phyloP scores from a whole-genome alignment of 2,113 vertebrate genomes.

The Clarias batrachus region DNA sequence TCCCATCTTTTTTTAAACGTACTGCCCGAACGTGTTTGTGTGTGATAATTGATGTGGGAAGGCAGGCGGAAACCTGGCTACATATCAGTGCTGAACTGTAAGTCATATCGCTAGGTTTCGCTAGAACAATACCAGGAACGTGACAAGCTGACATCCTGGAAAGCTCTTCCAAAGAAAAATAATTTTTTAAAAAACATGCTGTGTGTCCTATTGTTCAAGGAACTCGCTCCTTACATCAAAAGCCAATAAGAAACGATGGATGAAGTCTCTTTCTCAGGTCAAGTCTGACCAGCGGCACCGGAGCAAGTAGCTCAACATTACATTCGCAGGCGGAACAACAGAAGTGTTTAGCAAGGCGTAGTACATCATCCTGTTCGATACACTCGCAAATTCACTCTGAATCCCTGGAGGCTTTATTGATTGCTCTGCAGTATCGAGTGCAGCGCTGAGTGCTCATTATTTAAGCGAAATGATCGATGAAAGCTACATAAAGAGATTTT shows the following conservation, averaged over 20 bases:
- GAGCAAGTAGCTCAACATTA: neutral
- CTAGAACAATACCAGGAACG: constrained; percentile 31
- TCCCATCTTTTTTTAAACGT: neutral
- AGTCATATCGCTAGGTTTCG: neutral
- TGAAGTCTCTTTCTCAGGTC: neutral
- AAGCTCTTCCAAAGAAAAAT: neutral
- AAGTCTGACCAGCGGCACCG: neutral
- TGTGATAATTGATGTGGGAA: constrained; percentile 23
- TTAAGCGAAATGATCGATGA: constrained; percentile 5
- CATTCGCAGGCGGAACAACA: neutral
- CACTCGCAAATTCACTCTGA: neutral
- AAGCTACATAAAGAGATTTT: neutral
- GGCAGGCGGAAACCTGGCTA: neutral
- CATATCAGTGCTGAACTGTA: neutral
- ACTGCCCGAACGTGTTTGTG: neutral
- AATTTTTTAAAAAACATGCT: no score
- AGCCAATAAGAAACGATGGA: constrained; percentile 4
- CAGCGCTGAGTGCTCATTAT: constrained; percentile 20
- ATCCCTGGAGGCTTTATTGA: constrained; percentile 18
- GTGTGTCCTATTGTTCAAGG: constrained; percentile 7
- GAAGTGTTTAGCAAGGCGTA: neutral
- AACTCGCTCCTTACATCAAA: neutral
- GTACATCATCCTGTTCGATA: neutral
- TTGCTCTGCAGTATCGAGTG: constrained; percentile 14
- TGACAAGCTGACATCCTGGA: constrained; percentile 13